A percentile compares a stretch with the other conserved stretches of the same genome.
These are phyloP conservation scores for Peromyscus polionotus DNA, from an alignment of 2,113 vertebrate species.

Conservation along the genomic window DNA sequence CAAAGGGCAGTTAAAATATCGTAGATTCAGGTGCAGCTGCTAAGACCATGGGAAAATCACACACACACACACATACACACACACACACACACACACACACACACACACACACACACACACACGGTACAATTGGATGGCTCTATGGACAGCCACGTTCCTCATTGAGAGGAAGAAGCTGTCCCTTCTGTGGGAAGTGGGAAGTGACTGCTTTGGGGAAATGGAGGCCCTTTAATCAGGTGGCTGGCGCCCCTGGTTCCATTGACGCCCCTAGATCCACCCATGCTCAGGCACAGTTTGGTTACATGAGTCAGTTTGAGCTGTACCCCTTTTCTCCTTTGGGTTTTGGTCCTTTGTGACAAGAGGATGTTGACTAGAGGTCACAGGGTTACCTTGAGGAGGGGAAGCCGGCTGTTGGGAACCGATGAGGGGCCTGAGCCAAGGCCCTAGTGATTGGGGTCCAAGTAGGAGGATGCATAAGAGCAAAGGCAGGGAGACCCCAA, in stretches of 20 bases:
- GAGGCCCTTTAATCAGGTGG: not conserved
- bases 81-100: not conserved
- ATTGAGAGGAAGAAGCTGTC: not conserved
- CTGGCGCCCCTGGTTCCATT: not conserved
- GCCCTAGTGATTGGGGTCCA: not conserved
- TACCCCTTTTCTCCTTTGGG: not conserved
- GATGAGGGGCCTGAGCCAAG: not conserved
- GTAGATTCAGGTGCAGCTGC: no score
- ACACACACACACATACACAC: not conserved
- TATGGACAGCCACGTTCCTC: not conserved
- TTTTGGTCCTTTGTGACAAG: not conserved
- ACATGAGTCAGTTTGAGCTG: not conserved
- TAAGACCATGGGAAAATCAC: no score
- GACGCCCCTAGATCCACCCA: not conserved
- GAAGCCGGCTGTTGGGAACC: not conserved
- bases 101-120: no score
- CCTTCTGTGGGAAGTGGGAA: not conserved
- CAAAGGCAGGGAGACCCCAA: not conserved
- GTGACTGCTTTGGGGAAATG: not conserved
- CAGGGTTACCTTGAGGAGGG: not conserved
- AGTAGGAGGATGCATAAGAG: not conserved
- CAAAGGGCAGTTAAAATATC: no score
- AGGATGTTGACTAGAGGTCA: not conserved
- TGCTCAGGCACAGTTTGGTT: not conserved
- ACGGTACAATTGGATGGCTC: not conserved